These are phyloP conservation scores for Rhabdomys dilectus DNA, from an alignment of 2,113 vertebrate genomes.

Conservation along the genomic window DNA sequence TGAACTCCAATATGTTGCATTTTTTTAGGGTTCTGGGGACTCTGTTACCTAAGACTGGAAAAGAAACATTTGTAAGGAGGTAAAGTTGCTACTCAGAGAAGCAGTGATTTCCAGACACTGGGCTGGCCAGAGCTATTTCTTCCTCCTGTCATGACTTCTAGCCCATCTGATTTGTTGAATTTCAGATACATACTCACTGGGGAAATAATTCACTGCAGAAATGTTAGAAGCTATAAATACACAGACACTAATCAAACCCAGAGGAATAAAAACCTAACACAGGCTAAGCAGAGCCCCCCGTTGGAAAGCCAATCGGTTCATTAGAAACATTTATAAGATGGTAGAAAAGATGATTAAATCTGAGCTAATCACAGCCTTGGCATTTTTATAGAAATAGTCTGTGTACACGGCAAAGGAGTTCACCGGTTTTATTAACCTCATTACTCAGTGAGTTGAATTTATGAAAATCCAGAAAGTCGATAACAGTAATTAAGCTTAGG, in stretches of 20 bases:
- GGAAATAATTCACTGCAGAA: conserved; percentile 62
- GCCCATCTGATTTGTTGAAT: conserved; percentile 45
- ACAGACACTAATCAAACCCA: conserved; percentile 63
- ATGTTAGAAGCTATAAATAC: conserved; percentile 72
- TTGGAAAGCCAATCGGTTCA: conserved; percentile 61
- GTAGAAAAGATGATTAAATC: conserved; percentile 72
- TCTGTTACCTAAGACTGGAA: neutral
- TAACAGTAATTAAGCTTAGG: conserved; percentile 65
- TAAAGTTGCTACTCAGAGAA: neutral
- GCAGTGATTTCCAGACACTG: neutral
- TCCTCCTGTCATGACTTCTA: neutral
- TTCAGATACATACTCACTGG: conserved; percentile 39
- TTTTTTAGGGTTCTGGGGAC: neutral
- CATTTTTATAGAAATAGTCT: conserved; percentile 65
- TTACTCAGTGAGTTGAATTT: conserved; percentile 74
- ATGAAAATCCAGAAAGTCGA: conserved; percentile 55
- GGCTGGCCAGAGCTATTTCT: neutral
- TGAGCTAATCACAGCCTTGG: conserved; percentile 62
- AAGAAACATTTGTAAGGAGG: neutral
- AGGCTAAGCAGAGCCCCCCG: neutral
- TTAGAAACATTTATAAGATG: conserved; percentile 70
- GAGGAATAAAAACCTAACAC: conserved; percentile 65
- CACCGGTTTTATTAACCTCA: conserved; percentile 72
- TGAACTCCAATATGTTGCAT: neutral
- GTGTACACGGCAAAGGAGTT: conserved; percentile 57